phyloP scores from a whole-genome alignment of 2,797 vertebrate genomes.

The Gymnoscopelus braueri region DNA sequence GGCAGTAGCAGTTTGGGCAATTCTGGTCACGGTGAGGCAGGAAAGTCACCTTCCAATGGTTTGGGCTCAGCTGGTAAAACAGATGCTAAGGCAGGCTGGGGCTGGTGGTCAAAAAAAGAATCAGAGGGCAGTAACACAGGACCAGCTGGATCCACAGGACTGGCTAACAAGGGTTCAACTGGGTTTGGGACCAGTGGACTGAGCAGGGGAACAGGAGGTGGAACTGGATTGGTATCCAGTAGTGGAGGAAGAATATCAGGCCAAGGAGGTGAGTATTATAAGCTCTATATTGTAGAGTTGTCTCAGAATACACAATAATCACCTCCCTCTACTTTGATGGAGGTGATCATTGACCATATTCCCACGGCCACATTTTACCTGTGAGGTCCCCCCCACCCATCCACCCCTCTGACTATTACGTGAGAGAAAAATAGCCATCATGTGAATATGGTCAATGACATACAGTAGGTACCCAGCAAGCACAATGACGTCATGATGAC shows the following conservation, averaged over 20 bases:
- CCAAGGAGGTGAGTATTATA: conserved; percentile 50
- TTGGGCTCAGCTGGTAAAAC: neutral
- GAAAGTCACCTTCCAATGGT: neutral
- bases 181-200: conserved; percentile 7
- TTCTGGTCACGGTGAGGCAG: neutral
- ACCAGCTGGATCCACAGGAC: conserved; percentile 5
- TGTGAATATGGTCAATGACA: neutral
- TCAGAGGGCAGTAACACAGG: conserved; percentile 37
- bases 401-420: too few relatives aligned
- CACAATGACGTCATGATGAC: too few relatives aligned
- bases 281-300: neutral
- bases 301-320: too few relatives aligned
- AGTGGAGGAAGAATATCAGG: conserved; percentile 40
- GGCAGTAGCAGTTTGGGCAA: neutral
- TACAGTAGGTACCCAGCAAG: too few relatives aligned
- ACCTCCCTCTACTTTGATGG: too few relatives aligned
- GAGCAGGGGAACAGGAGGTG: conserved; percentile 20
- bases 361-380: too few relatives aligned
- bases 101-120: too few relatives aligned
- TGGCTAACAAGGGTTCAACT: conserved; percentile 43
- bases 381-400: too few relatives aligned
- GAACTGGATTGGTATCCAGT: conserved; percentile 48
- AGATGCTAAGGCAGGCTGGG: too few relatives aligned
- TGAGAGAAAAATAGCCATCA: neutral
- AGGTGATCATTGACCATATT: too few relatives aligned